phyloP scores from a whole-genome alignment of 2,797 vertebrate genomes.

The Platalea minor region DNA sequence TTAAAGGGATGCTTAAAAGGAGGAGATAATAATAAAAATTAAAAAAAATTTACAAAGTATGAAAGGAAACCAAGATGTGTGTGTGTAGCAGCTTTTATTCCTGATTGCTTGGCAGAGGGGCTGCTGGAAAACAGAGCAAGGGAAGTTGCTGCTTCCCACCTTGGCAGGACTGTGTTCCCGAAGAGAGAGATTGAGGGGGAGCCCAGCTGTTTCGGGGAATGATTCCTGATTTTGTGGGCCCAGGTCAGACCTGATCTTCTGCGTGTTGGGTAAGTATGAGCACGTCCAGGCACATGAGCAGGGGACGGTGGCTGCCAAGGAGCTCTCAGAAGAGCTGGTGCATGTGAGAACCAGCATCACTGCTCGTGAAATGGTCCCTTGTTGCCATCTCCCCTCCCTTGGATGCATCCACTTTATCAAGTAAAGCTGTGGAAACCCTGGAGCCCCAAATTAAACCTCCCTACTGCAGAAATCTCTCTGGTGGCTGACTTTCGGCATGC shows the following conservation, averaged over 20 bases:
- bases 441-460: background rate
- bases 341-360: background rate
- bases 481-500: background rate
- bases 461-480: background rate
- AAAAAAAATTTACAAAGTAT: slow-evolving; percentile 68
- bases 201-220: background rate
- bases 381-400: background rate
- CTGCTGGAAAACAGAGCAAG: background rate
- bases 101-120: background rate
- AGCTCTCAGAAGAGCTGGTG: background rate
- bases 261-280: background rate
- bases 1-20: slow-evolving; percentile 83
- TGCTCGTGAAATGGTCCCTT: background rate
- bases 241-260: background rate
- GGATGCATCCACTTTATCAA: background rate
- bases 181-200: background rate
- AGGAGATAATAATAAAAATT: slow-evolving; percentile 74
- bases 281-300: accelerated
- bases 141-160: background rate
- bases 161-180: background rate
- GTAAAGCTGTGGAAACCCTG: background rate
- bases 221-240: background rate
- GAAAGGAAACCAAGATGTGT: background rate
- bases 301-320: accelerated
- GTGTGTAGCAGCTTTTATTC: slow-evolving; percentile 41